Evolutionary conservation across 2,113 vertebrate genomes (phyloP).

Genomic region (Argyrosomus japonicus): DNA sequence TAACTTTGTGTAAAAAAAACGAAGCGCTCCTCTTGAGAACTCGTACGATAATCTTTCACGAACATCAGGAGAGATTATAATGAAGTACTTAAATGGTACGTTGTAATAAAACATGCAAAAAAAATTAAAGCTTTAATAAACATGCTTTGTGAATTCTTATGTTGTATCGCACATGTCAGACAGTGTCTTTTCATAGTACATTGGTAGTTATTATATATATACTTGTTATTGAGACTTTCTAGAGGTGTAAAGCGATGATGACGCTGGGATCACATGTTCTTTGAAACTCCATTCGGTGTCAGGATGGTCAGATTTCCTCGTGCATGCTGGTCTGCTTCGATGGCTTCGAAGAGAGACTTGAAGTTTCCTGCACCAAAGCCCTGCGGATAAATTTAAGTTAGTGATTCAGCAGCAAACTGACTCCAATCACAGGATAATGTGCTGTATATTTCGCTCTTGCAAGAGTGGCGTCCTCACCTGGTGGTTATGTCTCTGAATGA

Average conservation of each 20-base stretch:
- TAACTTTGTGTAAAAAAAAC: constrained; percentile 30
- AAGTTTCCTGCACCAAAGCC: constrained; percentile 98
- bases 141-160: neutral
- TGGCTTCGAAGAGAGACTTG: constrained; percentile 95
- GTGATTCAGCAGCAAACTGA: neutral
- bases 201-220: no score
- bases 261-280: constrained; percentile 69
- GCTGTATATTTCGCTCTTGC: neutral
- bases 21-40: neutral
- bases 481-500: constrained; percentile 96
- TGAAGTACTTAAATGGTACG: constrained; percentile 13
- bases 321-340: constrained; percentile 91
- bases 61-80: no score
- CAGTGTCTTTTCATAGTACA: neutral
- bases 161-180: neutral
- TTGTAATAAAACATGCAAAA: constrained; percentile 40
- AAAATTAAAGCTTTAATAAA: constrained; percentile 19
- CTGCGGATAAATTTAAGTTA: constrained; percentile 71
- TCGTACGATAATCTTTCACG: neutral
- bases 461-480: constrained; percentile 84
- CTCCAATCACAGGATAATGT: neutral
- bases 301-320: constrained; percentile 92
- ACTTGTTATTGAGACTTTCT: neutral
- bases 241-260: neutral
- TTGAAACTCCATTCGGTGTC: constrained; percentile 81